phyloP scores from a whole-genome alignment of 2,888 invertebrate species.

The Oligia strigilis region DNA sequence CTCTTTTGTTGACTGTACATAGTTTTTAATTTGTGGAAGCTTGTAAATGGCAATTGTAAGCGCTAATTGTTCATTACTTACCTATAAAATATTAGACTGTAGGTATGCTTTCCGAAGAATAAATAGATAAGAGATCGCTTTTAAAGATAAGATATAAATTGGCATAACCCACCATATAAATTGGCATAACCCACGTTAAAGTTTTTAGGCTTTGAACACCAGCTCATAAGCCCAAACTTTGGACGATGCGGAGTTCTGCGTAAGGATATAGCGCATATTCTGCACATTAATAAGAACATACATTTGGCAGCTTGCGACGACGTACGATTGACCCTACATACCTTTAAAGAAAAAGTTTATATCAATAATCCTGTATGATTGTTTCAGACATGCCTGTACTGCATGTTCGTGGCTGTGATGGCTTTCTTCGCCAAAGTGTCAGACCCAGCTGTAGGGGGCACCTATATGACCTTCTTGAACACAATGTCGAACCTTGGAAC shows the following conservation, averaged over 20 bases:
- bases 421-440: constrained; percentile 99
- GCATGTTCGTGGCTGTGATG: constrained; percentile 99
- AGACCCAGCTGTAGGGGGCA: constrained; percentile 99
- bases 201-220: background rate
- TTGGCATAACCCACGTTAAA: background rate
- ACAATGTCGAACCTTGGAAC: constrained; percentile 99
- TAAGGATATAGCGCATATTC: background rate
- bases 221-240: background rate
- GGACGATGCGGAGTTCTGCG: background rate
- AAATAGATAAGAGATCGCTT: too few species aligned
- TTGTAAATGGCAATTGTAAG: too few species aligned
- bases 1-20: too few species aligned
- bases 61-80: too few species aligned
- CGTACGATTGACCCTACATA: background rate
- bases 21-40: too few species aligned
- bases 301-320: background rate
- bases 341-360: background rate
- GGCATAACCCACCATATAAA: background rate
- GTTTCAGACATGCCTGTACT: constrained; percentile 95
- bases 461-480: constrained; percentile 99
- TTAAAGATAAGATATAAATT: too few species aligned
- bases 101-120: too few species aligned
- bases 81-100: too few species aligned
- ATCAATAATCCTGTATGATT: background rate
- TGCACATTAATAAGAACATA: background rate